A percentile compares a stretch with the other conserved stretches of the same genome.
Conservation (phyloP, 2,797 vertebrate species). For the Siniperca obscura region DNA sequence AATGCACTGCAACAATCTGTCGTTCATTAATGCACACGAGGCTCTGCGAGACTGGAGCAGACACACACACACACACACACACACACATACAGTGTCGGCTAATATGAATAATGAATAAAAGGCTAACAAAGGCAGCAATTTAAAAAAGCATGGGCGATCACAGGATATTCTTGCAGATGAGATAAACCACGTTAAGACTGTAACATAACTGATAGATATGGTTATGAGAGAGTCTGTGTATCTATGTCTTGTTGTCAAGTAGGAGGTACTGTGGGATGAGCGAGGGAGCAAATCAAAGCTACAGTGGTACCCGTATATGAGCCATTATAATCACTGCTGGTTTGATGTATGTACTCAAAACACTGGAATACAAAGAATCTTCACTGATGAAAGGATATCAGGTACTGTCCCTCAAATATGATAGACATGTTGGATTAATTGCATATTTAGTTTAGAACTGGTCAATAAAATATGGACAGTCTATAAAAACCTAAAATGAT, state of each 20-base stretch:
- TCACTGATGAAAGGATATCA: not conserved
- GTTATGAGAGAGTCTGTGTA: slow-evolving; percentile 20
- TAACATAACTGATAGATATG: slow-evolving; percentile 31
- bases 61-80: slow-evolving; percentile 21
- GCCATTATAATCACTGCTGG: slow-evolving; percentile 26
- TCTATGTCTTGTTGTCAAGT: slow-evolving; percentile 37
- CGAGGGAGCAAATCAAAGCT: slow-evolving; percentile 48
- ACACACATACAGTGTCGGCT: not conserved
- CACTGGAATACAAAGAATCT: slow-evolving; percentile 9
- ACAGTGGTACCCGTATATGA: slow-evolving; percentile 10
- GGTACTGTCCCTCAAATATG: not conserved
- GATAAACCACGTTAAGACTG: slow-evolving; percentile 24
- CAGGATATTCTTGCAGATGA: slow-evolving; percentile 34
- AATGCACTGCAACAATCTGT: slow-evolving; percentile 28
- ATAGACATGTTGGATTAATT: not conserved
- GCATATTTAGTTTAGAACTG: not conserved
- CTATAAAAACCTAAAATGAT: not conserved
- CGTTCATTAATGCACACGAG: slow-evolving; percentile 16
- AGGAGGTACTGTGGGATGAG: slow-evolving; percentile 38
- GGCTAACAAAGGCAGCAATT: slow-evolving; percentile 32
- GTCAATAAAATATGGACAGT: not conserved
- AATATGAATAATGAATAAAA: slow-evolving; percentile 41
- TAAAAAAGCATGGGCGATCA: slow-evolving; percentile 7
- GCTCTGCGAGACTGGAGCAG: not conserved
- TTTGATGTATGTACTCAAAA: slow-evolving; percentile 15